phyloP scores from a whole-genome alignment of 2,113 vertebrate species.

The Motacilla tschutschensis region DNA sequence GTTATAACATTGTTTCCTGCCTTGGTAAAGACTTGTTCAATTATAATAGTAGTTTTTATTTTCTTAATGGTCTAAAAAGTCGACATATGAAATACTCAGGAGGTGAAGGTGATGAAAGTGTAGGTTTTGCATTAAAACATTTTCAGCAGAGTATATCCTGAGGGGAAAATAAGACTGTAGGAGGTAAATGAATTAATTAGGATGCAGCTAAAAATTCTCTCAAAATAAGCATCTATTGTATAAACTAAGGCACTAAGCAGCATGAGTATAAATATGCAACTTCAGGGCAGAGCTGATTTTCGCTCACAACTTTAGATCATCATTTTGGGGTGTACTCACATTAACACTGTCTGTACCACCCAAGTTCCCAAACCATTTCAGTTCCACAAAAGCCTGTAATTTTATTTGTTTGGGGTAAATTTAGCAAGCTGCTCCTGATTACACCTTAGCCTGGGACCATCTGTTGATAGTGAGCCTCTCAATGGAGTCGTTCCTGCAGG shows the following conservation, averaged over 20 bases:
- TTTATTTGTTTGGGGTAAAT: conserved; percentile 76
- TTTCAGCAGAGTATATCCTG: conserved; percentile 3
- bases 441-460: conserved; percentile 71
- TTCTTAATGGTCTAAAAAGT: not conserved
- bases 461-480: conserved; percentile 69
- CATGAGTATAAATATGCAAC: not conserved
- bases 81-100: not conserved
- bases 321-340: not conserved
- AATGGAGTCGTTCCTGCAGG: conserved; percentile 66
- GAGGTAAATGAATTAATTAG: conserved; percentile 53
- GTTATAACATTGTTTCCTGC: not conserved
- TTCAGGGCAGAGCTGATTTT: not conserved
- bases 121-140: conserved; percentile 21
- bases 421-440: conserved; percentile 75
- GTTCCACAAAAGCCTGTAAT: conserved; percentile 65
- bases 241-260: conserved; percentile 4
- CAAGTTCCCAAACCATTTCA: conserved; percentile 57
- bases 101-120: not conserved
- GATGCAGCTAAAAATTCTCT: conserved; percentile 20
- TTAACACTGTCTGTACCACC: conserved; percentile 36
- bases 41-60: conserved; percentile 26
- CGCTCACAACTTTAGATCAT: not conserved
- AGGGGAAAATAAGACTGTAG: not conserved
- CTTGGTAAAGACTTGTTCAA: conserved; percentile 1
- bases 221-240: conserved; percentile 5